Base-by-base conservation (phyloP, 2,888 invertebrate species). In the Stegana nigrithorax region DNA sequence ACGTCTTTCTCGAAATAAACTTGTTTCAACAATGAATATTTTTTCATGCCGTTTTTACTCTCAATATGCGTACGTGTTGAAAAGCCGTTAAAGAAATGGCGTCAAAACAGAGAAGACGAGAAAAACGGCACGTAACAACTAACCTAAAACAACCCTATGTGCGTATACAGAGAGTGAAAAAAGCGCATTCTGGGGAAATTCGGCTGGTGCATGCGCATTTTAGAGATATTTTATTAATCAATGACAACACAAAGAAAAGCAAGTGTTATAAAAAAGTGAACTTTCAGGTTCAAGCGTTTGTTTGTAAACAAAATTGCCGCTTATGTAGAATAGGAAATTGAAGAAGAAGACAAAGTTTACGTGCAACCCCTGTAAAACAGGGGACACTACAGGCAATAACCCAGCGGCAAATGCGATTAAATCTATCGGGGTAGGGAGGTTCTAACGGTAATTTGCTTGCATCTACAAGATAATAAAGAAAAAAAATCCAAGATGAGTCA, bases 71-170 rank as follows among this genome's bases (percentile, higher is more conserved):
- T 55, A 55, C 53, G 53, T 55, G 32, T 36, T 55, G 21, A 53
- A 29, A 14, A 29, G 19, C n/a, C 51, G 29, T 14, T 29, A 60
- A 14, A 32, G 19, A 62, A 62, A 63, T 65, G 62, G 60, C 64
- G 62, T 62, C 59, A 62, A 66, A 58, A 55, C 56, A 58, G 21
- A 62, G 25, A 26, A 26, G 12, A 32, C 14, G 25, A 53, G 26
- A 60, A n/a, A 25, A 36, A 51, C 4, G 17, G 6, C 32, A 55
- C 19, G 45, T 23, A 23, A 26, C 4, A 51, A 14, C 7, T 29
- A 51, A 17, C 17, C 5, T 4, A 14, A 3, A 27, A 14, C 51
- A 50, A 50, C 50, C 50, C 50, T 26, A n/a, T n/a, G n/a, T n/a
- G n/a, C n/a, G n/a, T n/a, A n/a, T n/a, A n/a, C n/a, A n/a, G n/a